Base-by-base conservation (phyloP, 92 coral and sea anemone species). In the Porites lobata region DNA sequence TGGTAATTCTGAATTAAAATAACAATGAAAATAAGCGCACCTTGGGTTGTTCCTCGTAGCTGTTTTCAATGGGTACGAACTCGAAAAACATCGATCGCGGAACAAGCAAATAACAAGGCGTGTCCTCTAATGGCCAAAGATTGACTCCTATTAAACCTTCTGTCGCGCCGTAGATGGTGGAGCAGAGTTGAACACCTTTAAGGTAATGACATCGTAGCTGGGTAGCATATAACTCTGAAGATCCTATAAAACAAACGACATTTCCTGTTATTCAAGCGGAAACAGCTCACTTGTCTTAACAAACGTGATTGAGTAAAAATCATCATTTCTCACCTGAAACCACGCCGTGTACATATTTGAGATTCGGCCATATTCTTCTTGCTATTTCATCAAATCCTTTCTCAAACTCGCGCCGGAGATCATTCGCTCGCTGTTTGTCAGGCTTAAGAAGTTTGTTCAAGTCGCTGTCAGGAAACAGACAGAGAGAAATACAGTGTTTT, bases 11-110 rank as follows among this genome's bases (percentile, higher is more conserved):
- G 77, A 72, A 11, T 17, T 29, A 38, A 6, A 57, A 54, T 6
- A 32, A 19, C 66, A 8, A 9, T 47, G 21, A 15, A 50, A 50
- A 51, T 17, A 17, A 20, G 21, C 51, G 6, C 50, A 89, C 92
- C 84, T 89, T 53, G 9, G 88, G 88, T 43, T 89, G 92, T 20
- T 89, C 85, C 53, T 83, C 75, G 18, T 83, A 83, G 21, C 79
- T 77, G 76, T 77, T 63, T 14, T 89, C 75, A 19, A 89, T 43
- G n/a, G 92, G 89, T 38, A 89, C 70, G 50, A 89, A 89, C 26
- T 89, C 92, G 57, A 68, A 89, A 52, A 89, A 89, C 89, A 83
- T 85, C 29, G 92, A 85, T 57, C 87, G 88, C 38, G 92, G 92
- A 8, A 83, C 92, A 26, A 89, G 82, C 11, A 89, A 80, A 62